Evolutionary conservation across 1,140 invertebrate genomes (phyloP), one percentile per base, ranked within the genome.

Genomic region (Sarcophaga bullata): DNA sequence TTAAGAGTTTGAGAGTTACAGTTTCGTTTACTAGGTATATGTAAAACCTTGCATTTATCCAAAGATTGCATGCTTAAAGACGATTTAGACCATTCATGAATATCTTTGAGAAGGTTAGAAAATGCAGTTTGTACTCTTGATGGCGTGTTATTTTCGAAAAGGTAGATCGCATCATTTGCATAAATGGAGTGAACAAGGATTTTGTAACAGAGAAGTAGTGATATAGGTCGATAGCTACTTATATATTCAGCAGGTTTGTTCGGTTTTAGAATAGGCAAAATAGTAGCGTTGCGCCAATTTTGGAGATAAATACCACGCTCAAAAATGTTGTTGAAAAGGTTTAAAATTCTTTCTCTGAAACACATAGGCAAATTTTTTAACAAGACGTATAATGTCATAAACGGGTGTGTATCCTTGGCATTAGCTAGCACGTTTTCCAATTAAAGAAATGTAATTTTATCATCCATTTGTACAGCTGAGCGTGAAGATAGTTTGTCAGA

Each of bases 101-200:
- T 49, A 25, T 54, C 72, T 50, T 54, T 52, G 10, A 75, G 52
- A 13, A 82, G 15, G 76, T 15, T 72, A 73, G 10, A 82, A 75
- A 83, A 83, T 25, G 81, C 81, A 11, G 76, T 73, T 82, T 82
- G 81, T 76, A n/a, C n/a, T n/a, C n/a, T n/a, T n/a, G n/a, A n/a
- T n/a, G n/a, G n/a, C n/a, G n/a, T n/a, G n/a, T n/a, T n/a, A n/a
- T n/a, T n/a, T n/a, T n/a, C n/a, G n/a, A n/a, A n/a, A n/a, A n/a
- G n/a, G n/a, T n/a, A n/a, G n/a, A n/a, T n/a, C n/a, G n/a, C n/a
- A n/a, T n/a, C n/a, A n/a, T n/a, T n/a, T n/a, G n/a, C n/a, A n/a
- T n/a, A n/a, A n/a, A n/a, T 54, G 6, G 50, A 49, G 17, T 13
- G n/a, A 9, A 76, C 46, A 25, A 54, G 50, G n/a, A 76, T 76